Base-by-base conservation (phyloP, 2,113 vertebrate genomes). In the Leucosticte australis region DNA sequence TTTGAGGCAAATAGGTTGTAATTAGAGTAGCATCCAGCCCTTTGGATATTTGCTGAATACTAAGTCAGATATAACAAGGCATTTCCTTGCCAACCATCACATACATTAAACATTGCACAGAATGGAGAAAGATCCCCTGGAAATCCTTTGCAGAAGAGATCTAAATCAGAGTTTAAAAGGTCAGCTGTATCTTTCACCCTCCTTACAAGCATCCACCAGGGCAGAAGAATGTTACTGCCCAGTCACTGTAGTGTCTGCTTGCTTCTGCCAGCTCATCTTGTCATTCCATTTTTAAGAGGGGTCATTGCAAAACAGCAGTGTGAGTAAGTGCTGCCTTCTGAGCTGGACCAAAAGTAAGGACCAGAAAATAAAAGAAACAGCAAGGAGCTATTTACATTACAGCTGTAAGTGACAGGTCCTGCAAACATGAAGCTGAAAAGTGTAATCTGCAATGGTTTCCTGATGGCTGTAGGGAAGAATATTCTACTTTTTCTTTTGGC, bases 1-100 rank as follows among this genome's bases (percentile, higher is more conserved):
- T 87, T 42, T 50, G 81, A 95, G 70, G 70, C 62, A 91, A 94
- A 95, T 69, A 62, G 83, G 46, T 87, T 95, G 94, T 91, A 94
- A 97, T 95, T 95, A 91, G 60, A 84, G 74, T 16, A 92, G 69
- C 84, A 39, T 68, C 92, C 89, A 95, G 62, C 81, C 77, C 50
- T 79, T 92, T 76, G 81, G 87, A 92, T 94, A 76, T 95, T 97
- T 94, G 70, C 65, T 89, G 87, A 89, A 71, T 71, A 50, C 65
- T 63, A 69, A 92, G 57, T 16, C 62, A 91, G 81, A 75, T 89
- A 76, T 91, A 87, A 84, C n/a, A 76, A 87, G 81, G 28, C 57
- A 83, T 62, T 95, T 94, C 77, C 74, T 94, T 95, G 87, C 73
- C 91, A 94, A 22, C 37, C 22, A 20, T 42, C 0, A 0, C 53